Base-by-base conservation (phyloP, 1,140 invertebrate genomes). In the Heliothis subflexa region DNA sequence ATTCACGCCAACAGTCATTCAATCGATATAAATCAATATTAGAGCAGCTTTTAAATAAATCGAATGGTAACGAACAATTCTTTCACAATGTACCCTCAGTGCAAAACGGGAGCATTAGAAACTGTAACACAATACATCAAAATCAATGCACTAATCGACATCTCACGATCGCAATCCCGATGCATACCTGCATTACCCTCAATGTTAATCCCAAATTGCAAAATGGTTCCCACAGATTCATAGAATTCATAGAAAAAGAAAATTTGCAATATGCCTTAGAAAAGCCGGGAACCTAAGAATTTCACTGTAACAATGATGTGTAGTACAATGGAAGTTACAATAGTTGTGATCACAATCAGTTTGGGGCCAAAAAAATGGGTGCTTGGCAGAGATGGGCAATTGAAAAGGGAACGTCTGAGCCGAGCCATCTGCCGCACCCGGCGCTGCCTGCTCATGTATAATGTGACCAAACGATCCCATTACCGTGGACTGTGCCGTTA, bases 271-370 rank as follows among this genome's bases (percentile, higher is more conserved):
- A 85, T 86, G 82, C 73, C 86, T 92, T 88, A 88, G 82, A 87
- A 88, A 89, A 85, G 78, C 81, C 40, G 83, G 83, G 78, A 86
- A 88, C 88, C 85, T 90, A 77, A 83, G 89, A 88, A 90, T 86
- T 86, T 85, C 80, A 79, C 83, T 81, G 79, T 52, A 64, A 93
- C 90, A 91, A 91, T 91, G 86, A 83, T 81, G 57, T 71, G 81
- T 71, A 61, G 73, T 78, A 90, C 89, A 90, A 92, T 87, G 84
- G 84, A 76, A 79, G 79, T 76, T 85, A 89, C 88, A 91, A 91
- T 90, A 81, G 85, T 64, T 25, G 72, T 81, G 90, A 93, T 93
- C 86, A 89, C 88, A 91, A 93, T 93, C 90, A 86, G 86, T 87
- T 88, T 83, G 79, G 80, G 77, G 79, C 83, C 80, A 88, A 90